Evolutionary conservation across 2,797 vertebrate genomes (phyloP).

Genomic region (Epinephelus awoara): DNA sequence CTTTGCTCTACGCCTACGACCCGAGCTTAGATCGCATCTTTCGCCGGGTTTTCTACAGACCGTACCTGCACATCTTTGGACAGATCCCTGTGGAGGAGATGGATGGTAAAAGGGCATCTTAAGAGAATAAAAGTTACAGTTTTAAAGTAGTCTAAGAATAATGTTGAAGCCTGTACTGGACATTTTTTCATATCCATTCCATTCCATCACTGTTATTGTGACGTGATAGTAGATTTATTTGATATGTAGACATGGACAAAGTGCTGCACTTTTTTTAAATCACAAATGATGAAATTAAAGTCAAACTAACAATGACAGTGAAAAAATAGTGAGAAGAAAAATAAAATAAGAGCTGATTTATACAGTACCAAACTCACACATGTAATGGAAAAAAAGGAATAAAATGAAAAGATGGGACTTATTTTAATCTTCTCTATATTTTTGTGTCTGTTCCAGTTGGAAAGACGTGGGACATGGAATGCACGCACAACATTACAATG

Average conservation of each 20-base stretch:
- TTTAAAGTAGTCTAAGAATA: neutral
- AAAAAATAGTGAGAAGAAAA: too few relatives aligned
- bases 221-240: too few relatives aligned
- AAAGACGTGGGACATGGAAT: constrained; percentile 77
- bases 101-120: constrained; percentile 83
- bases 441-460: constrained; percentile 75
- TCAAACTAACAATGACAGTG: too few relatives aligned
- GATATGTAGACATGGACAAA: too few relatives aligned
- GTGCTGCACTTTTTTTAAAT: too few relatives aligned
- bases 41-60: constrained; percentile 91
- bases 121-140: neutral
- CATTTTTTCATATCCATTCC: too few relatives aligned
- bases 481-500: constrained; percentile 82
- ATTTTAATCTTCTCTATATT: neutral
- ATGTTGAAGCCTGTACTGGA: neutral
- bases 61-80: constrained; percentile 94
- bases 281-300: too few relatives aligned
- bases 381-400: too few relatives aligned
- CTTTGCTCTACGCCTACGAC: constrained; percentile 88
- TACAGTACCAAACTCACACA: too few relatives aligned
- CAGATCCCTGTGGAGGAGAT: constrained; percentile 92
- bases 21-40: constrained; percentile 84
- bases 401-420: neutral
- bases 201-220: too few relatives aligned
- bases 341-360: too few relatives aligned